Conservation (phyloP, 2,888 invertebrate species). For the Lasioglossum marginatum region DNA sequence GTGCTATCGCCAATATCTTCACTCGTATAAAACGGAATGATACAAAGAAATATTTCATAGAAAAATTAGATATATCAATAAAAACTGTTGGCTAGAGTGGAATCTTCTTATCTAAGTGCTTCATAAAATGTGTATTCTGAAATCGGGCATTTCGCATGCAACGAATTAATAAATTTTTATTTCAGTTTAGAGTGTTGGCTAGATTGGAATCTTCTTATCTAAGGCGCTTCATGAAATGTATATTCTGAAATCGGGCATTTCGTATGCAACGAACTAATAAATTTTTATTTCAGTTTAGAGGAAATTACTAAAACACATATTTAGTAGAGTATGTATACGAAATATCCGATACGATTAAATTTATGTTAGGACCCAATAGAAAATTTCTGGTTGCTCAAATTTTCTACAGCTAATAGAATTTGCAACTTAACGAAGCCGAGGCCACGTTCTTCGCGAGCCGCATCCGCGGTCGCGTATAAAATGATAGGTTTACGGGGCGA, state of each 20-base stretch:
- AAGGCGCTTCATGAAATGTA: no score
- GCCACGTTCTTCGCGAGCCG: not conserved
- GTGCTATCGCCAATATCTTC: no score
- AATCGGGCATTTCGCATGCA: no score
- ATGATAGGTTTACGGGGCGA: not conserved
- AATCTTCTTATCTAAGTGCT: not conserved
- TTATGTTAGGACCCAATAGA: not conserved
- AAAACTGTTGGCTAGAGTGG: no score
- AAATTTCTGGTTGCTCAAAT: not conserved
- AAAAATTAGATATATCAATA: no score
- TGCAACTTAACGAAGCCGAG: not conserved
- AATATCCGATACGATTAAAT: not conserved
- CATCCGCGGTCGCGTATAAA: conserved; percentile 7
- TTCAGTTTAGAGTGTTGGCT: no score
- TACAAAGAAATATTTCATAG: no score
- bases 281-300: not conserved
- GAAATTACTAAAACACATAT: no score
- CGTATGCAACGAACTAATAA: no score
- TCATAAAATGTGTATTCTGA: not conserved
- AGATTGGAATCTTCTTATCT: no score
- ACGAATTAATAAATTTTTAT: not conserved
- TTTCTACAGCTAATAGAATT: not conserved
- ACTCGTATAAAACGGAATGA: no score
- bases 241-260: no score
- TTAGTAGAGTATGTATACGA: not conserved